Percentiles rank a stretch among this genome's conserved stretches.
Evolutionary conservation across 2,797 vertebrate genomes (phyloP).

Genomic region (Pantherophis alleghaniensis): DNA sequence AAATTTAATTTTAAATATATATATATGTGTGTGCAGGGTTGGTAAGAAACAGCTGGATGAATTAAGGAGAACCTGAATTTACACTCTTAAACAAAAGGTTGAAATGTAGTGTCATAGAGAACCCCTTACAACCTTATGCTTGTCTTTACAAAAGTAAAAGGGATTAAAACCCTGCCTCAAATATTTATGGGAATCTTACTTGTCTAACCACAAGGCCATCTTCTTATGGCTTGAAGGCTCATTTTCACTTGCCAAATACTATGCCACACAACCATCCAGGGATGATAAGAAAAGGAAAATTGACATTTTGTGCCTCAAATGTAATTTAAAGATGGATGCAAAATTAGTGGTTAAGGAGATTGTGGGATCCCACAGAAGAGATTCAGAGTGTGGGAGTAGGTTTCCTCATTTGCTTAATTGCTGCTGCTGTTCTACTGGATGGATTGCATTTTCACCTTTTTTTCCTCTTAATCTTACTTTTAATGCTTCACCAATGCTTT

Average conservation of each 20-base stretch:
- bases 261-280: not conserved
- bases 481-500: not conserved
- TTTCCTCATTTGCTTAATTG: not conserved
- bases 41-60: conserved; percentile 35
- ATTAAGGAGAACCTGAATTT: conserved; percentile 54
- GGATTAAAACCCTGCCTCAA: conserved; percentile 21
- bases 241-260: not conserved
- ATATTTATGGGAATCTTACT: not conserved
- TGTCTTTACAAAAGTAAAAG: conserved; percentile 22
- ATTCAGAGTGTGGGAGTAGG: not conserved
- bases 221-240: not conserved
- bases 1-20: conserved; percentile 32
- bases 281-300: accelerated
- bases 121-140: conserved; percentile 16
- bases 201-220: not conserved
- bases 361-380: not conserved
- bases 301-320: accelerated
- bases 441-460: not conserved
- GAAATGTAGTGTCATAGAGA: conserved; percentile 28
- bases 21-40: not conserved
- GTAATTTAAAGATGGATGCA: accelerated
- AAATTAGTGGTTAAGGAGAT: not conserved
- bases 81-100: conserved; percentile 32
- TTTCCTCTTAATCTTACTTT: not conserved
- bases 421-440: not conserved